phyloP scores from a whole-genome alignment of 2,113 vertebrate genomes.

The Silurus asotus region DNA sequence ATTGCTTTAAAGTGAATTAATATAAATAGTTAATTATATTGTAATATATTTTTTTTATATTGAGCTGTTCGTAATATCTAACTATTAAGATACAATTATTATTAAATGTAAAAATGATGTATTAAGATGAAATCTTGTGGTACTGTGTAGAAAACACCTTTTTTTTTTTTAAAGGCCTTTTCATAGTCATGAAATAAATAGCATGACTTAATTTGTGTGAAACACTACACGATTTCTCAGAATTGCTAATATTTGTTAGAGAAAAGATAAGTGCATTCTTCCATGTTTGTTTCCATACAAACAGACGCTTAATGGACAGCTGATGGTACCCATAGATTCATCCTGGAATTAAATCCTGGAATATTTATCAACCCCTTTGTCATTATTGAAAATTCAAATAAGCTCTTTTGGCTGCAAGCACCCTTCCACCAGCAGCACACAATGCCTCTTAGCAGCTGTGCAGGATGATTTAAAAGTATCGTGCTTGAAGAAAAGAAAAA shows the following conservation, averaged over 20 bases:
- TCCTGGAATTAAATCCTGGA: background rate
- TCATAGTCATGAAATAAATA: background rate
- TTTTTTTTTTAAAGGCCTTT: background rate
- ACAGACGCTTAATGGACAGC: background rate
- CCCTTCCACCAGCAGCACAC: slow-evolving; percentile 52
- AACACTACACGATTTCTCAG: background rate
- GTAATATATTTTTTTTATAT: background rate
- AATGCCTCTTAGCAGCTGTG: slow-evolving; percentile 29
- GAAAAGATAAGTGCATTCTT: background rate
- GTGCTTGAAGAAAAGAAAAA: slow-evolving; percentile 25
- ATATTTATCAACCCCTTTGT: slow-evolving; percentile 50
- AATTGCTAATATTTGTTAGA: background rate
- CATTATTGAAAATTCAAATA: slow-evolving; percentile 67
- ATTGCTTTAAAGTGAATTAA: background rate
- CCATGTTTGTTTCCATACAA: background rate
- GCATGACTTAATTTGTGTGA: background rate
- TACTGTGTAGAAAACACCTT: background rate
- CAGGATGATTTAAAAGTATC: slow-evolving; percentile 21
- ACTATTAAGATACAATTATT: background rate
- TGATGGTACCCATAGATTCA: background rate
- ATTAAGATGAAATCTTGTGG: background rate
- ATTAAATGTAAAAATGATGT: background rate
- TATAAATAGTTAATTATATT: background rate
- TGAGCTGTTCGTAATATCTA: background rate
- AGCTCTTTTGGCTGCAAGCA: slow-evolving; percentile 59